Conservation (phyloP, 2,113 vertebrate species). For the Epinephelus cyanopodus region DNA sequence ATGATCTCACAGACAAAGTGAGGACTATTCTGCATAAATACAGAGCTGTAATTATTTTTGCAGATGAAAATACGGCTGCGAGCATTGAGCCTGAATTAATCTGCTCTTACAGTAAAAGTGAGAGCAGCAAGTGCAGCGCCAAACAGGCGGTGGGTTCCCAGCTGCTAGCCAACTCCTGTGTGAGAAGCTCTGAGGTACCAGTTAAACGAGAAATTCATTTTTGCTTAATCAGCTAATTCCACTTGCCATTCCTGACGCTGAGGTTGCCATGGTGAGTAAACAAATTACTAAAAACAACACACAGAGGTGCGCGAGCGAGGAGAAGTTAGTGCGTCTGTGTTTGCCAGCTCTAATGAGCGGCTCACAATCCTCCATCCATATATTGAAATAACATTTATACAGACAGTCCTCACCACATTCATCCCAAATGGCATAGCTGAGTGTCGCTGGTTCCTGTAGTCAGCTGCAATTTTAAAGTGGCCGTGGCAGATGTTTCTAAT, state of each 20-base stretch:
- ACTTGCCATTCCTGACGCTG: constrained; percentile 43
- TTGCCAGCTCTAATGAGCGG: constrained; percentile 59
- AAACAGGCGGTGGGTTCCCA: constrained; percentile 60
- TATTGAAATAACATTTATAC: constrained; percentile 75
- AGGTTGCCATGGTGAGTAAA: constrained; percentile 73
- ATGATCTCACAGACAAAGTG: constrained; percentile 19
- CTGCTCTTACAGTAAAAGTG: constrained; percentile 37
- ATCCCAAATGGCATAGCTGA: constrained; percentile 49
- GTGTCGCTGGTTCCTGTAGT: constrained; percentile 47
- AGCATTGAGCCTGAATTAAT: constrained; percentile 47
- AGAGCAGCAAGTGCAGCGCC: constrained; percentile 42
- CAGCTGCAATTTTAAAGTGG: constrained; percentile 57
- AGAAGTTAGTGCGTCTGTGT: constrained; percentile 22
- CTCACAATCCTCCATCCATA: constrained; percentile 48
- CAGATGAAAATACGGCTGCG: constrained; percentile 43
- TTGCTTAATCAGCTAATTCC: constrained; percentile 73
- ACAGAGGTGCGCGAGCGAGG: constrained; percentile 31
- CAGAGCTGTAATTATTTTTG: constrained; percentile 47
- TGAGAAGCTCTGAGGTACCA: constrained; percentile 48
- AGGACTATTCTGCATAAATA: constrained; percentile 29
- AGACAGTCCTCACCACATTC: constrained; percentile 61
- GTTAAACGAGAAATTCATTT: constrained; percentile 64
- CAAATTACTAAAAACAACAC: constrained; percentile 54
- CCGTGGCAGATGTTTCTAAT: constrained; percentile 76
- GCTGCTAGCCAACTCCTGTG: constrained; percentile 55